A percentile compares a stretch with the other conserved stretches of the same genome.
These are phyloP conservation scores for Zingel zingel DNA, from an alignment of 2,113 vertebrate species.

Conservation along the genomic window DNA sequence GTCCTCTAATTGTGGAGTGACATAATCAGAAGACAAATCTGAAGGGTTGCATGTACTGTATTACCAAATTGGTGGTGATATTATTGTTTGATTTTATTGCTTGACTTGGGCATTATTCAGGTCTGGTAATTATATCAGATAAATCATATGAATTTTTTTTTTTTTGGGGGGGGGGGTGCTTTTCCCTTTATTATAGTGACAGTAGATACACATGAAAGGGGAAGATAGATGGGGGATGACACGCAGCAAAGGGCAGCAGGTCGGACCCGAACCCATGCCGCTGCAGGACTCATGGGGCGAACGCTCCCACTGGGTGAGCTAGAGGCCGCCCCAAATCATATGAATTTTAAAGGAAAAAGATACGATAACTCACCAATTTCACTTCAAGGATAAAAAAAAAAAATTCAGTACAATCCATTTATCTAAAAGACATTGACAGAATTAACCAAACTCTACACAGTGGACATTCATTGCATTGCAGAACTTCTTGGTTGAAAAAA, in stretches of 20 bases:
- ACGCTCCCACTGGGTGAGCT: no score
- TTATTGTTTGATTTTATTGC: background rate
- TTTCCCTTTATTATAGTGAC: no score
- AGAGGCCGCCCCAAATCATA: background rate
- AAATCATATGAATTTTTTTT: background rate
- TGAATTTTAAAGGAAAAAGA: background rate
- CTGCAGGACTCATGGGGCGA: no score
- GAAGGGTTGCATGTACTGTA: constrained; percentile 31
- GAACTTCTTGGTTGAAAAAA: background rate
- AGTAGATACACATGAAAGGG: no score
- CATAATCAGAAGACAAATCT: constrained; percentile 18
- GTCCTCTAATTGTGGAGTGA: constrained; percentile 7
- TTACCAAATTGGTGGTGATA: constrained; percentile 21
- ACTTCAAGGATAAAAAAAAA: background rate
- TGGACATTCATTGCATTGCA: background rate
- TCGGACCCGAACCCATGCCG: no score
- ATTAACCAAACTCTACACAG: background rate
- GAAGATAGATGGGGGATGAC: no score
- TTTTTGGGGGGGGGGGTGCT: no score
- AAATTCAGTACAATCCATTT: background rate
- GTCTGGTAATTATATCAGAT: background rate
- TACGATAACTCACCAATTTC: background rate
- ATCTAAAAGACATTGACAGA: background rate
- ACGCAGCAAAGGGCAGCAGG: no score
- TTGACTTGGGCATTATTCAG: background rate